Percentiles rank a stretch among this genome's conserved stretches.
phyloP scores from a whole-genome alignment of 2,113 vertebrate genomes.

The Monopterus albus region DNA sequence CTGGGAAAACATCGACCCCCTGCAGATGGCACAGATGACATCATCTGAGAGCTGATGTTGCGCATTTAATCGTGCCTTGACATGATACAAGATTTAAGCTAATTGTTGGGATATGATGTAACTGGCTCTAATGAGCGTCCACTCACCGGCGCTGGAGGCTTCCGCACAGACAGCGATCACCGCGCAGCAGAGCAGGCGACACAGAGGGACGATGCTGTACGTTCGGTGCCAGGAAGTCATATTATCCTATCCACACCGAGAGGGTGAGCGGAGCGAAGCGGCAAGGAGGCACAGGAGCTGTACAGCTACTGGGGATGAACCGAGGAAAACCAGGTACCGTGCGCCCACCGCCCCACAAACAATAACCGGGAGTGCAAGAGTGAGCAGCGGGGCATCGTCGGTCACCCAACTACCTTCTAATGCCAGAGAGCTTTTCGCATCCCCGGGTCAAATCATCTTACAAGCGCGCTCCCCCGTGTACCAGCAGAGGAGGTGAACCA shows the following conservation, averaged over 20 bases:
- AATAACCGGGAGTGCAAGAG: conserved; percentile 67
- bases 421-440: conserved; percentile 72
- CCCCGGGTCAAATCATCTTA: conserved; percentile 73
- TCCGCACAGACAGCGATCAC: conserved; percentile 44
- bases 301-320: conserved; percentile 46
- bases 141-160: conserved; percentile 78
- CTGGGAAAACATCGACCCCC: neutral
- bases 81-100: conserved; percentile 21
- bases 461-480: conserved; percentile 64
- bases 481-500: conserved; percentile 64
- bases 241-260: conserved; percentile 71
- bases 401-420: conserved; percentile 67
- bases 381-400: conserved; percentile 69
- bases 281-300: conserved; percentile 43
- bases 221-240: conserved; percentile 81
- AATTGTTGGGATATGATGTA: conserved; percentile 46
- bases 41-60: conserved; percentile 14
- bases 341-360: conserved; percentile 66
- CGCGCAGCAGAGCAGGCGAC: conserved; percentile 64
- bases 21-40: conserved; percentile 12
- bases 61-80: conserved; percentile 2
- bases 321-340: conserved; percentile 46
- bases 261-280: conserved; percentile 48
- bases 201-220: conserved; percentile 68
- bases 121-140: conserved; percentile 56